phyloP scores from a whole-genome alignment of 2,888 invertebrate species.

The Caenorhabditis becei region DNA sequence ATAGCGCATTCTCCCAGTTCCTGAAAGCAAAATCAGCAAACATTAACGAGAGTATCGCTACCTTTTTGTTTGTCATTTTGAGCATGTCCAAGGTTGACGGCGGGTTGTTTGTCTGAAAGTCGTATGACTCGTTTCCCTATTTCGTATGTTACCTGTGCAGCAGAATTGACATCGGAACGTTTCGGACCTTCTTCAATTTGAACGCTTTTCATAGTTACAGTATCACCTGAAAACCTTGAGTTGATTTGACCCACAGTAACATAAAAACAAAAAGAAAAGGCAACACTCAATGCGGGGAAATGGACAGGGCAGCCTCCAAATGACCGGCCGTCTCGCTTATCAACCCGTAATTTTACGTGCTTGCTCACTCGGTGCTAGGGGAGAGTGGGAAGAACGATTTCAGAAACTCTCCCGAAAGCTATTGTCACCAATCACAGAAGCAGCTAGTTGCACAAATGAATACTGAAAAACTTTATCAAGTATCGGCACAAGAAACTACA shows the following conservation, averaged over 20 bases:
- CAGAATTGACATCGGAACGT: not conserved
- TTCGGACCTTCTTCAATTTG: not conserved
- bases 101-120: slow-evolving; percentile 13
- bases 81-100: slow-evolving; percentile 29
- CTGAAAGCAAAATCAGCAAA: slow-evolving; percentile 10
- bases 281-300: not conserved
- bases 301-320: no score
- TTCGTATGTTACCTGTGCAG: not conserved
- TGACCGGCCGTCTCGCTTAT: no score
- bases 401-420: no score
- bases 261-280: not conserved
- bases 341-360: no score
- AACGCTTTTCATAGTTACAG: not conserved
- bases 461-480: no score
- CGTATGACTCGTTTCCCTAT: not conserved
- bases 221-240: no score
- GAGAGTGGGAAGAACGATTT: no score
- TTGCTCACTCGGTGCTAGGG: no score
- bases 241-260: no score
- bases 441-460: no score
- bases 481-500: no score
- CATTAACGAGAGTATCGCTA: not conserved
- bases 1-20: slow-evolving; percentile 36
- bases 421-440: no score
- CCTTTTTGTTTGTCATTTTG: slow-evolving; percentile 39